Evolutionary conservation across 2,113 vertebrate genomes (phyloP), one percentile per base, ranked within the genome.

Genomic region (Cephalopterus ornatus): DNA sequence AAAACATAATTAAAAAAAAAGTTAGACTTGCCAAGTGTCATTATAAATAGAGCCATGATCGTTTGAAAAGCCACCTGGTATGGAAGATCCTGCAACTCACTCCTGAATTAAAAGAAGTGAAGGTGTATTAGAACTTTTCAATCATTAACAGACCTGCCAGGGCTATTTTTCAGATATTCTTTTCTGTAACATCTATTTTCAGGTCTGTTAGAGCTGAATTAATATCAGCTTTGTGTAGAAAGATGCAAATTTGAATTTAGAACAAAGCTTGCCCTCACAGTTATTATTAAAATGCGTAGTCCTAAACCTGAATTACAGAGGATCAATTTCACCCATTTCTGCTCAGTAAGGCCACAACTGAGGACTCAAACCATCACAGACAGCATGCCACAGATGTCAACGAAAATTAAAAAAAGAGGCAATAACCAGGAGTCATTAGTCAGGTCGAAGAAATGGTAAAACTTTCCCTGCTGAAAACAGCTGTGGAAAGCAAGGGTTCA

Each of bases 1-100:
- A 94, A 95, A 91, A 75, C 76, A 93, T 79, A 73, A 14, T 94
- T 59, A n/a, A n/a, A n/a, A n/a, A n/a, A n/a, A 86, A 88, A 91
- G 50, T 82, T 85, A 70, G 75, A 83, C 8, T 39, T 90, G 75
- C 65, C 89, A 92, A 92, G 35, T 89, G 65, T 68, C 39, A 90
- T 83, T 93, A 96, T 83, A 95, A 95, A 93, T 92, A 94, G 66
- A 83, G 41, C 27, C 20, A 74, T 22, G 39, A 85, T 85, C 33
- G 1, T 28, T 47, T 75, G 77, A 68, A 83, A 96, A 76, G 63
- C 39, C 18, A 75, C 56, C 30, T 24, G 52, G 27, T 35, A 81
- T 67, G n/a, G 52, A 58, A 68, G 23, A 21, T 94, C 44, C 42
- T 93, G n/a, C 56, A 73, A 79, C 66, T 68, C 58, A 49, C 50